Percentiles rank a stretch among this genome's conserved stretches.
phyloP scores from a whole-genome alignment of 1,140 invertebrate genomes.

The Drosophila ohnishii region DNA sequence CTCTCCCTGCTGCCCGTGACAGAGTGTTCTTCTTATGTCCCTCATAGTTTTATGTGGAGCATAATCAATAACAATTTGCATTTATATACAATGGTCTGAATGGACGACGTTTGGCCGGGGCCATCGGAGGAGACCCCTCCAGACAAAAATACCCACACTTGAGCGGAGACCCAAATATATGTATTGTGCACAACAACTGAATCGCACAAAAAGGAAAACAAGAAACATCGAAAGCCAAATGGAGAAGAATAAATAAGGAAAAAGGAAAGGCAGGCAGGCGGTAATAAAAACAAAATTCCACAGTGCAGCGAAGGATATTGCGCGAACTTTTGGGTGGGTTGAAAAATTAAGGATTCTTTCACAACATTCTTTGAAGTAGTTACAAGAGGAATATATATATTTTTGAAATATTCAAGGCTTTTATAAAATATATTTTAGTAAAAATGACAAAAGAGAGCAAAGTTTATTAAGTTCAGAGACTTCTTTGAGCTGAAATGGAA shows the following conservation, averaged over 20 bases:
- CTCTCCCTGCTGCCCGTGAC: constrained; percentile 17
- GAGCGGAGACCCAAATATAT: constrained; percentile 22
- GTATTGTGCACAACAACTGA: constrained; percentile 26
- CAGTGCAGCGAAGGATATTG: constrained; percentile 13
- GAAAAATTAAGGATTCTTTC: constrained; percentile 9
- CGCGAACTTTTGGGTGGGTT: constrained; percentile 4
- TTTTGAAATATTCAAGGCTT: neutral
- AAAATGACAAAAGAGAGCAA: neutral
- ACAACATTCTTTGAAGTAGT: constrained; percentile 14
- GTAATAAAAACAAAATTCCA: constrained; percentile 16
- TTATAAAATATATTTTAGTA: neutral
- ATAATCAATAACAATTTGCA: constrained; percentile 81
- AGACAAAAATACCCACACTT: constrained; percentile 29
- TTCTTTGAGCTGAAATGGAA: neutral
- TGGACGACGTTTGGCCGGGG: constrained; percentile 30
- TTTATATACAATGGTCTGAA: constrained; percentile 59
- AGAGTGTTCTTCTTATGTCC: constrained; percentile 38
- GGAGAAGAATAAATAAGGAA: constrained; percentile 18
- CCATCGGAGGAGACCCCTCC: constrained; percentile 19
- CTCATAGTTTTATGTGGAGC: constrained; percentile 62
- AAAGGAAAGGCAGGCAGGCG: constrained; percentile 2
- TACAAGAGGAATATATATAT: neutral
- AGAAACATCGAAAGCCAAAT: constrained; percentile 50
- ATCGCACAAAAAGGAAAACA: constrained; percentile 21
- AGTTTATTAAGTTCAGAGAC: neutral